These are phyloP conservation scores for Clarias pachynema DNA, from an alignment of 2,797 vertebrate genomes.

Conservation along the genomic window DNA sequence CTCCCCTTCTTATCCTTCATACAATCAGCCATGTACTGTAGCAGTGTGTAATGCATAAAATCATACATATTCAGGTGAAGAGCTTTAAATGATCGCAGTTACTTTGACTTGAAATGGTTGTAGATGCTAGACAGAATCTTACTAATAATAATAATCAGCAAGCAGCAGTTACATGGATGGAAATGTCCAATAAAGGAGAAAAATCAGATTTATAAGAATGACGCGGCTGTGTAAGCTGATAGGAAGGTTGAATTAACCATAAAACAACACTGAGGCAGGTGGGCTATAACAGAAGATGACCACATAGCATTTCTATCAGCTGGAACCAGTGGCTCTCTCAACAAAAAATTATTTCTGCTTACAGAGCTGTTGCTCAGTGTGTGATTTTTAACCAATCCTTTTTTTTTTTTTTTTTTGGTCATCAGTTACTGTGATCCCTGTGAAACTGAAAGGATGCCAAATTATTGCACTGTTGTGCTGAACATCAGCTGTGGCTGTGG, in stretches of 20 bases:
- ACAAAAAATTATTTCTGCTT: neutral
- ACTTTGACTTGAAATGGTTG: too few relatives aligned
- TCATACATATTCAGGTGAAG: neutral
- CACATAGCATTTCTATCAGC: neutral
- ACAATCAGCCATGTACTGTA: neutral
- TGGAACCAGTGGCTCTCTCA: neutral
- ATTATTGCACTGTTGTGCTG: neutral
- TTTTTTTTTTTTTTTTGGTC: too few relatives aligned
- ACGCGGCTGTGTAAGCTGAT: neutral
- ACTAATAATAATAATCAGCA: neutral
- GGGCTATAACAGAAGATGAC: neutral
- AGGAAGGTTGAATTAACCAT: neutral
- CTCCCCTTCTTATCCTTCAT: neutral
- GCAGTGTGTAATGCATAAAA: neutral
- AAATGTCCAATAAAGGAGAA: neutral
- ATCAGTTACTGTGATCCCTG: too few relatives aligned
- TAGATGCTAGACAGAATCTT: neutral
- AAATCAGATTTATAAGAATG: neutral
- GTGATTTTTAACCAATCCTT: neutral
- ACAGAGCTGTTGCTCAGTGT: neutral
- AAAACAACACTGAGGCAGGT: neutral
- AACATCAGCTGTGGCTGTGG: too few relatives aligned
- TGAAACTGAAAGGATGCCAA: neutral
- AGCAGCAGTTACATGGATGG: neutral
- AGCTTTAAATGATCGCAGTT: too few relatives aligned